A percentile compares a stretch with the other conserved stretches of the same genome.
Conservation (phyloP, 23 tunicate genomes). For the Oikopleura dioica region DNA sequence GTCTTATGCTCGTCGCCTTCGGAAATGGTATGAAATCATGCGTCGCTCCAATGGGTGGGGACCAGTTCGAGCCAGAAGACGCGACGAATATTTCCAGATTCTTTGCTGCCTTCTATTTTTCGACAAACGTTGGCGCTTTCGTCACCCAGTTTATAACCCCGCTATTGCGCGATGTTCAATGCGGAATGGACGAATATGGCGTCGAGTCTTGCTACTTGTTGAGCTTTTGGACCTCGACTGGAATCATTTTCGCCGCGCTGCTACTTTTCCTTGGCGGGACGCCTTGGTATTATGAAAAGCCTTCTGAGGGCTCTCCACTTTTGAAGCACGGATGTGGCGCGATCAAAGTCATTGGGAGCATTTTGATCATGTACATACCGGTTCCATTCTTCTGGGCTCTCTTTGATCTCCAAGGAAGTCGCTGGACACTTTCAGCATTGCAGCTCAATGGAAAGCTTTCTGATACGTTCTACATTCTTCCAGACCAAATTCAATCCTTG, state of each 20-base stretch:
- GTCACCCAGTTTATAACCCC: constrained; percentile 9
- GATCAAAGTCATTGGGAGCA: not conserved
- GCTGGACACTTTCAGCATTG: not conserved
- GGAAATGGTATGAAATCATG: constrained; percentile 12
- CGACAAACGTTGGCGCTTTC: constrained; percentile 10
- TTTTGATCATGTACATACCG: constrained; percentile 6
- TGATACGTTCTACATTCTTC: not conserved
- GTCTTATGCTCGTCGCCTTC: not conserved
- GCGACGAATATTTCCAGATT: not conserved
- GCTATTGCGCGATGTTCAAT: not conserved
- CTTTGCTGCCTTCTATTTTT: not conserved
- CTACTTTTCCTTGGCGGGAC: not conserved
- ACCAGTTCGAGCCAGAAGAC: not conserved
- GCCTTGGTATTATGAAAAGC: not conserved
- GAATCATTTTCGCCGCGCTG: not conserved
- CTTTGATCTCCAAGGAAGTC: not conserved
- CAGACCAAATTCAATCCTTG: constrained; percentile 10
- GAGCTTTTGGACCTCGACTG: not conserved
- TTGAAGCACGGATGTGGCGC: not conserved
- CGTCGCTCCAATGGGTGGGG: constrained; percentile 8
- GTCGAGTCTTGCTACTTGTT: not conserved
- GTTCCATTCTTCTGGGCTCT: constrained; percentile 13
- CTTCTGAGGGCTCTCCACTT: not conserved
- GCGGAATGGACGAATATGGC: constrained; percentile 11
- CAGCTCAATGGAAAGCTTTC: constrained; percentile 2